Conservation (phyloP, 2,888 invertebrate species). For the Yponomeuta malinellus region DNA sequence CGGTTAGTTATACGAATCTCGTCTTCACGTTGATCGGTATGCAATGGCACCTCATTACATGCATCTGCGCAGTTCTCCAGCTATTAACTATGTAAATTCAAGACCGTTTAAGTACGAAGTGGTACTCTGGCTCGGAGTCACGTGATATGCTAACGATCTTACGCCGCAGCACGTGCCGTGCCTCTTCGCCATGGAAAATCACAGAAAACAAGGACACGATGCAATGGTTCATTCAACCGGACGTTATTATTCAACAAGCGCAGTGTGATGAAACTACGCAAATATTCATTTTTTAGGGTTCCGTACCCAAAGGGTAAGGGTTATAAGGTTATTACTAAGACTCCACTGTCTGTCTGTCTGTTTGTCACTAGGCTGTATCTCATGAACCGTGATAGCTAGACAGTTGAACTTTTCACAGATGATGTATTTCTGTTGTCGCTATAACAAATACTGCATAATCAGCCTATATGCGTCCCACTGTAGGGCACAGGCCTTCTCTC, state of each 20-base stretch:
- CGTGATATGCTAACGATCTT: constrained; percentile 14
- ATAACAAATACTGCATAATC: too few relatives aligned
- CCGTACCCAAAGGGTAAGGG: too few relatives aligned
- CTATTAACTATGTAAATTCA: constrained; percentile 30
- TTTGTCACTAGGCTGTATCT: too few relatives aligned
- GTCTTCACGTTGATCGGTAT: not conserved
- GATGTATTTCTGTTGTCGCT: too few relatives aligned
- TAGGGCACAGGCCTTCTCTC: too few relatives aligned
- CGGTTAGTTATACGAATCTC: not conserved
- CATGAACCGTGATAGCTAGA: too few relatives aligned
- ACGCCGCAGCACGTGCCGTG: constrained; percentile 46
- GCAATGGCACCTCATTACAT: constrained; percentile 20
- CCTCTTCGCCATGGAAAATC: constrained; percentile 59
- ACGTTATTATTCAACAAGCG: constrained; percentile 72
- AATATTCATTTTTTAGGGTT: constrained; percentile 45
- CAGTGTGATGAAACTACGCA: constrained; percentile 67
- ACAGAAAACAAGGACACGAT: constrained; percentile 74
- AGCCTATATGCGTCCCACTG: too few relatives aligned
- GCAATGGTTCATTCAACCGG: constrained; percentile 75
- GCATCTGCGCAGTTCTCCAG: constrained; percentile 42
- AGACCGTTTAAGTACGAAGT: constrained; percentile 1
- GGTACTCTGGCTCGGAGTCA: not conserved
- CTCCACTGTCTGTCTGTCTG: too few relatives aligned
- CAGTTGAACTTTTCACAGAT: too few relatives aligned
- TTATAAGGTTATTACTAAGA: too few relatives aligned